Base-by-base conservation (phyloP, 2,888 invertebrate genomes). In the Cheilosia variabilis region DNA sequence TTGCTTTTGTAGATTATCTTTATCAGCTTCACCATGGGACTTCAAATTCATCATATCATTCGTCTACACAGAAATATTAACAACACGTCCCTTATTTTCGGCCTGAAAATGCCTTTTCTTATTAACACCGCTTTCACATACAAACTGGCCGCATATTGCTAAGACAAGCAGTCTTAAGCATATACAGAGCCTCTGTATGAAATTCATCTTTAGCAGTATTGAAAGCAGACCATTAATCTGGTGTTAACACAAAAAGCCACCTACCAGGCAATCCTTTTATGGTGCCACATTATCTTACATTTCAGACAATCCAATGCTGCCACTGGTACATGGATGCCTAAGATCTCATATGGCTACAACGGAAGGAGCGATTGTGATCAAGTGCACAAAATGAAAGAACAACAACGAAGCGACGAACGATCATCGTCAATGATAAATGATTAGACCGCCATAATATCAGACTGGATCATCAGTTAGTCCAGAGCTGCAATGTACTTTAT, bases 261-360 rank as follows among this genome's bases (percentile, higher is more conserved):
- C 86, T 86, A 86, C 76, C 77, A 81, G 86, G 86, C 72, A 86
- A 86, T 81, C 81, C 86, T 86, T 86, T 86, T 86, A 86, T 77
- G 27, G 24, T 52, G 24, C 22, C 13, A 37, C 37, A 13, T 37
- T 52, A 81, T 71, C 45, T 47, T 65, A 62, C 62, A 72, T 83
- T 27, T 50, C 65, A 71, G 75, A 15, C 24, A 52, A 52, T 52
- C 27, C 52, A 52, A 52, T 22, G 52, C 24, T 24, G 13, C 50
- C 50, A 43, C 47, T 37, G 58, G 50, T 45, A 63, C 66, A 78
- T 55, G 9, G 31, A 58, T 69, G 60, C 41, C 80, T 43, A 68
- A 71, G 76, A 76, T 81, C 81, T 60, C 66, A 86, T 68, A 73
- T 68, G 72, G 72, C 17, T n/a, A 72, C 52, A 75, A 34, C 34